A percentile compares a stretch with the other conserved stretches of the same genome.
These are phyloP conservation scores for Bombus fervidus DNA, from an alignment of 1,140 invertebrate genomes.

Conservation along the genomic window DNA sequence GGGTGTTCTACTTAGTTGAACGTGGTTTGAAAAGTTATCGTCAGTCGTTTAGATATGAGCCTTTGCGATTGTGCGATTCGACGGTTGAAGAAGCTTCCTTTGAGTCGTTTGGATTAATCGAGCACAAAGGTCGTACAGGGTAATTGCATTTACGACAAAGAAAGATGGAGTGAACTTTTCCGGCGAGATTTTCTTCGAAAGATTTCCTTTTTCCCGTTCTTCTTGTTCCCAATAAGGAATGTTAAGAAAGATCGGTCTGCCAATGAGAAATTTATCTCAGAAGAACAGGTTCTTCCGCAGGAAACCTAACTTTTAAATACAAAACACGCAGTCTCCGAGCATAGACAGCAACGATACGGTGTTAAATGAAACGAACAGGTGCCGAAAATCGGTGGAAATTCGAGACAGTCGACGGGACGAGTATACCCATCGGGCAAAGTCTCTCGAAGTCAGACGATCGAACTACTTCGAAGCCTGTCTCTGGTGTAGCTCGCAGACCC, in stretches of 20 bases:
- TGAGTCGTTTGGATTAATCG: background rate
- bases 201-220: no score
- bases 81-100: background rate
- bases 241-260: no score
- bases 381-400: background rate
- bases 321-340: background rate
- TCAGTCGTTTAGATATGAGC: background rate
- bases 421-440: slow-evolving; percentile 40
- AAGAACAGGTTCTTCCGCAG: no score
- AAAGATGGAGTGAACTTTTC: no score
- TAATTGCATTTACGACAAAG: background rate
- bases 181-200: no score
- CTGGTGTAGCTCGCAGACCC: slow-evolving; percentile 56
- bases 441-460: slow-evolving; percentile 58
- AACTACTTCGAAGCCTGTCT: slow-evolving; percentile 61
- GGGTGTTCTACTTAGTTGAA: background rate
- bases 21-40: background rate
- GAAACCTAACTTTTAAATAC: background rate
- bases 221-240: no score
- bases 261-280: no score
- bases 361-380: background rate
- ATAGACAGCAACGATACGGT: background rate
- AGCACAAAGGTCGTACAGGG: background rate
- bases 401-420: background rate
- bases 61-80: background rate